Evolutionary conservation across 2,797 vertebrate genomes (phyloP), one percentile per base, ranked within the genome.

Genomic region (Enteromius paludinosus): DNA sequence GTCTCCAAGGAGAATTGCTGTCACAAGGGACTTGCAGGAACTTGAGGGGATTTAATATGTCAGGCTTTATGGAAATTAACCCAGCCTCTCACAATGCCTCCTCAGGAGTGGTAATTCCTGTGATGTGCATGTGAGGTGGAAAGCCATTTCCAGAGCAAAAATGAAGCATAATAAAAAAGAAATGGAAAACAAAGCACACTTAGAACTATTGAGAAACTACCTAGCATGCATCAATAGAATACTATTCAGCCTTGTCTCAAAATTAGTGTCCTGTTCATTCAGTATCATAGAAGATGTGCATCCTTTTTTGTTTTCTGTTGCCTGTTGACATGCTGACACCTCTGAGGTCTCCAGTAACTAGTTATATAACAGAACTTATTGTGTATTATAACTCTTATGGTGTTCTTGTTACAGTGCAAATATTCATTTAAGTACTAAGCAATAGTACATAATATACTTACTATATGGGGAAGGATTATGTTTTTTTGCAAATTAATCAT

Each of bases 21-120:
- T 68, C 77, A 56, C 47, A 52, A 54, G 77, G 20, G 64, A 54
- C 77, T 68, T 54, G 20, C 64, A 28, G 47, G 54, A 69, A 79
- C 14, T 54, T 66, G 64, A 56, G 64, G 30, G 64, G 47, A 69
- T 79, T 79, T 49, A 79, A 52, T 69, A 6, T 52, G 64, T 69
- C 64, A 79, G 64, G 30, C 47, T 79, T 79, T 79, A 79, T 79
- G 77, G 61, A 79, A 79, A 69, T 79, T 11, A 79, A 28, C 47
- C 18, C 18, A 33, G 33, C n/a, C 47, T 79, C 52, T 69, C 77
- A 69, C 47, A 38, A 69, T 69, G 45, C 64, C 8, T 52, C n/a
- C 62, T 38, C 14, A 33, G 23, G 8, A 78, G 14, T 30, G 20
- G 33, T 54, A 64, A 54, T 20, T 78, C 14, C 47, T 68, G 30